phyloP scores from a whole-genome alignment of 2,113 vertebrate genomes.

The Herpetotheres cachinnans region DNA sequence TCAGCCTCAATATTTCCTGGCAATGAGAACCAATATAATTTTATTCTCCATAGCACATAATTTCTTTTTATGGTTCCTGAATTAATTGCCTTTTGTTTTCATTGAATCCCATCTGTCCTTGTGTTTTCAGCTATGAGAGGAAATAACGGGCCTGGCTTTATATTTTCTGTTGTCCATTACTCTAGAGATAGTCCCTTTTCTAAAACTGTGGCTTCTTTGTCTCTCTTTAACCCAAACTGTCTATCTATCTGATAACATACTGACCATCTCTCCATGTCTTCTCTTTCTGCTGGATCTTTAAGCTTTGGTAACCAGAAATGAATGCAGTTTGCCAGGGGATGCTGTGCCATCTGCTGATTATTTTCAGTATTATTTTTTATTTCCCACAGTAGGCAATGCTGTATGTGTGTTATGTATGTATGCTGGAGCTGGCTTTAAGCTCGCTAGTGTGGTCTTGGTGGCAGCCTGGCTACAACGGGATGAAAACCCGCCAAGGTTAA shows the following conservation, averaged over 20 bases:
- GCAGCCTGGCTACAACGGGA: neutral
- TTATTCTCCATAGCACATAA: neutral
- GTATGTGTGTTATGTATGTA: neutral
- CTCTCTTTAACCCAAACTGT: neutral
- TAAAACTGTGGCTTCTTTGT: neutral
- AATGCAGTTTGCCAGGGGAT: neutral
- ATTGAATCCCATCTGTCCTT: neutral
- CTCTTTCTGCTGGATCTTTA: neutral
- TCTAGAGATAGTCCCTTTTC: neutral
- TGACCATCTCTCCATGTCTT: neutral
- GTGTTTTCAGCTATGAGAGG: neutral
- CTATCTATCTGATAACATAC: neutral
- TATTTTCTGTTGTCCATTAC: neutral
- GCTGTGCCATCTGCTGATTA: neutral
- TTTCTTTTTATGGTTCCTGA: constrained; percentile 20
- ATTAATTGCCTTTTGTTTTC: constrained; percentile 42
- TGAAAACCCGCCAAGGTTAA: neutral
- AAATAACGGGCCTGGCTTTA: neutral
- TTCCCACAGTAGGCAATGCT: neutral
- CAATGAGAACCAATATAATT: neutral
- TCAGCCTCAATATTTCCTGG: neutral
- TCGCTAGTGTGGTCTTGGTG: neutral
- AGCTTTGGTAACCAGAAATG: neutral
- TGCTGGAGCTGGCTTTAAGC: neutral
- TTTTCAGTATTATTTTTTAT: neutral